Conservation (phyloP, 1,140 invertebrate genomes). For the Rhopalosiphum maidis region DNA sequence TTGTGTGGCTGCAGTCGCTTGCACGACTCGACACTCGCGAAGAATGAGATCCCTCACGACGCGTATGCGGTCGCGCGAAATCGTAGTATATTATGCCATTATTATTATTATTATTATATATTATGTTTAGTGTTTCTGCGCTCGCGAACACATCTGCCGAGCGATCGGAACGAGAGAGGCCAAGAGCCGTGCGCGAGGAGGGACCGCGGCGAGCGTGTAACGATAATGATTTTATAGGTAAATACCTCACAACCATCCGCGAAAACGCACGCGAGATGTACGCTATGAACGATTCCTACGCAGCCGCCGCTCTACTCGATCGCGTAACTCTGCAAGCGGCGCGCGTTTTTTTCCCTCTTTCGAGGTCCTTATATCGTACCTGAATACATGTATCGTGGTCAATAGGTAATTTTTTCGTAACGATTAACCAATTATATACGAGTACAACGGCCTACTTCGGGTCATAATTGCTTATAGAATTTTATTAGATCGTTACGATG, state of each 20-base stretch:
- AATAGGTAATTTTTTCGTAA: slow-evolving; percentile 7
- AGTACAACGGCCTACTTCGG: neutral
- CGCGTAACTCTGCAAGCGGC: neutral
- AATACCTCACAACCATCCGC: neutral
- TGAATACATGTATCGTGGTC: neutral
- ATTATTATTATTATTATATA: too few relatives aligned
- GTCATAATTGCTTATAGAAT: neutral
- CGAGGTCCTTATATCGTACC: neutral
- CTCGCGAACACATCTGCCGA: neutral
- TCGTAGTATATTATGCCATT: neutral
- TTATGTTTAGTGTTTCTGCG: neutral
- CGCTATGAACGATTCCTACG: neutral
- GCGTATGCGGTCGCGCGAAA: neutral
- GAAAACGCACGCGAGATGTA: neutral
- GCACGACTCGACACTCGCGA: neutral
- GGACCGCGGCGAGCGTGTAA: neutral
- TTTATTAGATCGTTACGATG: slow-evolving; percentile 19
- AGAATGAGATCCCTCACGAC: too few relatives aligned
- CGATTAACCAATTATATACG: neutral
- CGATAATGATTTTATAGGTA: neutral
- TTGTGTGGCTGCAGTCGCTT: neutral
- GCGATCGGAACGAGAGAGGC: neutral
- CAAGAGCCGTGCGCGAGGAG: neutral
- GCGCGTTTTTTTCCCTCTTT: neutral
- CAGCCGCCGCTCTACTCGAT: neutral